Base-by-base conservation (phyloP, 2,113 vertebrate species). In the Odocoileus virginianus region DNA sequence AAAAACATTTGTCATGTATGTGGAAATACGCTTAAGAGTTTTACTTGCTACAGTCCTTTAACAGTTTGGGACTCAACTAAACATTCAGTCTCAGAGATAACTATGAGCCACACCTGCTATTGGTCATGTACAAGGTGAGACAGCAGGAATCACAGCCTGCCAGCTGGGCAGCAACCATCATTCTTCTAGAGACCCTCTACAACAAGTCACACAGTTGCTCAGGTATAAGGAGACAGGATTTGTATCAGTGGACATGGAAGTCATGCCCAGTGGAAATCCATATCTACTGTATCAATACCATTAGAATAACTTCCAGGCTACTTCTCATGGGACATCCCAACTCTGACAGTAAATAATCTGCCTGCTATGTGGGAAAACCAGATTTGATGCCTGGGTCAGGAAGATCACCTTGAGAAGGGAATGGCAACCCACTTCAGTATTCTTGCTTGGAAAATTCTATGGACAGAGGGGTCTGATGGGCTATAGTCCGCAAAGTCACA, bases 221-320 rank as follows among this genome's bases (percentile, higher is more conserved):
- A 25, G 25, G 27, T 50, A 0, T 28, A 87, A n/a, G 8, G 13
- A 78, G 14, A 76, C 3, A 86, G 79, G 71, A 30, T 10, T 13
- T 7, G 10, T 7, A 43, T 8, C 28, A n/a, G 2, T 5, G 25
- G 30, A 14, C 19, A n/a, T 12, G 10, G 40, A 3, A 7, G 2
- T 60, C 43, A 78, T 9, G 27, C 14, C 25, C 10, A 3, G 5
- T 1, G 2, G 30, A 15, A 61, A 7, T 52, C 9, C 17, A 3
- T 0, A 25, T 58, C 8, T 36, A 40, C 5, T 33, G 1, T 27
- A 50, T 30, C 17, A 78, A 87, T 12, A 13, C 4, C 52, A 40
- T 1, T 47, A 36, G 30, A 40, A 55, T 7, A 57, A 33, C 19
- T 82, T 71, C 60, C 50, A 28, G 30, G 43, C 15, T 33, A 45